These are phyloP conservation scores for Thymelicus acteon DNA, from an alignment of 2,888 invertebrate genomes.

Conservation along the genomic window DNA sequence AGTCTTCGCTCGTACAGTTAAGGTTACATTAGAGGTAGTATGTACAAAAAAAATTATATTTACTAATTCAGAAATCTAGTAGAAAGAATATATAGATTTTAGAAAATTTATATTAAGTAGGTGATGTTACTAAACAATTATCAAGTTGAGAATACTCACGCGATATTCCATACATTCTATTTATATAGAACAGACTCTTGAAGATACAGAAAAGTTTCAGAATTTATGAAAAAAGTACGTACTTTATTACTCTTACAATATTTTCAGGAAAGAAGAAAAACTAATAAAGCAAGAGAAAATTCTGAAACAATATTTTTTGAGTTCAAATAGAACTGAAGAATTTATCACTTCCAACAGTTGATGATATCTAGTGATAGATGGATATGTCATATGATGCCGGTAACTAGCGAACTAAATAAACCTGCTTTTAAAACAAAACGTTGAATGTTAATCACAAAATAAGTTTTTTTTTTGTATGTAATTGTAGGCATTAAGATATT, in stretches of 20 bases:
- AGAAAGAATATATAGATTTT: conserved; percentile 16
- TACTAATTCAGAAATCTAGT: conserved; percentile 44
- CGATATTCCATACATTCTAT: neutral
- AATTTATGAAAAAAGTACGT: neutral
- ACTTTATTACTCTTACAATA: neutral
- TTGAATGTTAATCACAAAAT: neutral
- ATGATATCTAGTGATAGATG: conserved; percentile 8
- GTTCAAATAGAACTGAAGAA: conserved; percentile 28
- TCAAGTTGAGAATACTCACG: neutral
- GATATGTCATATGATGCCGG: neutral
- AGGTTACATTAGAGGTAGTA: conserved; percentile 50
- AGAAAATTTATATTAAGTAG: conserved; percentile 13
- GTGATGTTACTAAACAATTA: conserved; percentile 7
- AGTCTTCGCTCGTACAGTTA: conserved; percentile 69
- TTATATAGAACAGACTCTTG: neutral
- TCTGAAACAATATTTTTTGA: conserved; percentile 4
- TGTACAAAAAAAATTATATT: conserved; percentile 51
- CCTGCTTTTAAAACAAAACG: neutral
- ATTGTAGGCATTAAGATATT: too few relatives aligned
- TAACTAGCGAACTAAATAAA: neutral
- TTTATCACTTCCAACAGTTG: conserved; percentile 8
- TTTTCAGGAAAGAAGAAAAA: conserved; percentile 1
- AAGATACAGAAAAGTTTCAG: neutral
- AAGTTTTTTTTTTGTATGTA: neutral
- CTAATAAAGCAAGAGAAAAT: conserved; percentile 3